Evolutionary conservation across 2,888 invertebrate species (phyloP).

Genomic region (Ariolimax columbianus): DNA sequence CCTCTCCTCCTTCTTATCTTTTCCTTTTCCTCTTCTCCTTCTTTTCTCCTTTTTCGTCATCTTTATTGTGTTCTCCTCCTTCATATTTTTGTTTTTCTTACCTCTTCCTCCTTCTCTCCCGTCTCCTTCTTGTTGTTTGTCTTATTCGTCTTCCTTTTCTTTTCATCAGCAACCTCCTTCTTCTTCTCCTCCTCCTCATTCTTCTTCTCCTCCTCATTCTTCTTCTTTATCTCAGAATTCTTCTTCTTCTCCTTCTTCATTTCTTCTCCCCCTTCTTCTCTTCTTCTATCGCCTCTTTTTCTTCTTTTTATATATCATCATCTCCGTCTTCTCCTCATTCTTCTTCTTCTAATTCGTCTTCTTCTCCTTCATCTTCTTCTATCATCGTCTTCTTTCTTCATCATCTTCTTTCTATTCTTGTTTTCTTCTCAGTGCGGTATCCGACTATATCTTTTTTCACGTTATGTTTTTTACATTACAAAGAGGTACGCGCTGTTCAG

Average conservation of each 20-base stretch:
- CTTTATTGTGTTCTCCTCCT: no score
- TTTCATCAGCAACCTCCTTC: not conserved
- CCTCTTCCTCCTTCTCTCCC: not conserved
- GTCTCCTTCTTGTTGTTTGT: constrained; percentile 6
- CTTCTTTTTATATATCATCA: not conserved
- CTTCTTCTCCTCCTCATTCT: not conserved
- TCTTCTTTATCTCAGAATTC: not conserved
- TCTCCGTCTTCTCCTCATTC: constrained; percentile 14
- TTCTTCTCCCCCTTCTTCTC: not conserved
- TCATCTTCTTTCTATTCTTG: no score
- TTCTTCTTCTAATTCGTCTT: no score
- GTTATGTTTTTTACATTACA: no score
- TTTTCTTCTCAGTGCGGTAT: not conserved
- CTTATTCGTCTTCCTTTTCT: constrained; percentile 15
- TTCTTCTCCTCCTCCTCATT: constrained; percentile 1
- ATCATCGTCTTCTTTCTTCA: not conserved
- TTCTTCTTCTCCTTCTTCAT: not conserved
- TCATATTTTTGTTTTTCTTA: not conserved
- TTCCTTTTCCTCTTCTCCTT: not conserved
- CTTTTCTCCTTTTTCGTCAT: not conserved
- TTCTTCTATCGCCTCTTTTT: not conserved
- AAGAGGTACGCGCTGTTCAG: no score
- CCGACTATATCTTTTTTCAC: not conserved
- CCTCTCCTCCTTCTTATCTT: not conserved
- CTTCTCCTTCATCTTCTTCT: not conserved